phyloP scores from a whole-genome alignment of 2,797 vertebrate species.

The Enteromius viviparus region DNA sequence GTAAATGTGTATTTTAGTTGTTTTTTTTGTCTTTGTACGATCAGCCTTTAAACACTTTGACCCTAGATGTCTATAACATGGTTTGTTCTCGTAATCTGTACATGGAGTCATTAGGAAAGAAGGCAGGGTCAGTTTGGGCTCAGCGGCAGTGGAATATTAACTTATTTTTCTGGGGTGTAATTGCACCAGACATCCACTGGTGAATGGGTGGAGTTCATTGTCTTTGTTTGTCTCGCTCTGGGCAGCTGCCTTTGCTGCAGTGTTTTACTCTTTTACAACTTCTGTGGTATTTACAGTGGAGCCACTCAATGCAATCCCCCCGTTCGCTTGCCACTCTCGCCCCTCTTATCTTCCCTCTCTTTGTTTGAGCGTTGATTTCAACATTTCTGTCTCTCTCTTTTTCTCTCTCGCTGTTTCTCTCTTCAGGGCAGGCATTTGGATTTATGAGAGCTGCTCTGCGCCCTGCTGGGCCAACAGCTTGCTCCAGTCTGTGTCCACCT shows the following conservation, averaged over 20 bases:
- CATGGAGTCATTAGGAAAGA: not conserved
- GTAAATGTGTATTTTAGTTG: not conserved
- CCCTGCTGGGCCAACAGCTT: constrained; percentile 64
- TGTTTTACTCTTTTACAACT: constrained; percentile 62
- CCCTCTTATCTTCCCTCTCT: constrained; percentile 51
- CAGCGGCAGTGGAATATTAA: constrained; percentile 54
- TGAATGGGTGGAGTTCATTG: constrained; percentile 43
- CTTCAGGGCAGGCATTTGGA: constrained; percentile 28
- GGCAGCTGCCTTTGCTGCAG: constrained; percentile 35
- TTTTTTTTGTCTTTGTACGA: not conserved
- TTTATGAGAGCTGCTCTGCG: constrained; percentile 45
- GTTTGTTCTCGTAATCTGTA: not conserved
- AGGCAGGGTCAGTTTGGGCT: constrained; percentile 23
- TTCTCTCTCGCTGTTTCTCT: constrained; percentile 8
- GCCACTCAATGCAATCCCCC: constrained; percentile 59
- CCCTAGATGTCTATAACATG: constrained; percentile 23
- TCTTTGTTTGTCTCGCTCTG: constrained; percentile 57
- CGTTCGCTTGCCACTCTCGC: constrained; percentile 54
- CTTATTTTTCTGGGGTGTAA: constrained; percentile 37
- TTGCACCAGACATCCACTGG: constrained; percentile 33
- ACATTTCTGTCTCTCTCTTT: constrained; percentile 55
- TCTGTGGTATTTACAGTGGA: constrained; percentile 69
- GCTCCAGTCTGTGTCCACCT: constrained; percentile 64
- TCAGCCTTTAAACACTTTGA: not conserved
- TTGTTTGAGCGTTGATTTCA: constrained; percentile 27